phyloP scores from a whole-genome alignment of 2,113 vertebrate species.

The Limanda limanda region DNA sequence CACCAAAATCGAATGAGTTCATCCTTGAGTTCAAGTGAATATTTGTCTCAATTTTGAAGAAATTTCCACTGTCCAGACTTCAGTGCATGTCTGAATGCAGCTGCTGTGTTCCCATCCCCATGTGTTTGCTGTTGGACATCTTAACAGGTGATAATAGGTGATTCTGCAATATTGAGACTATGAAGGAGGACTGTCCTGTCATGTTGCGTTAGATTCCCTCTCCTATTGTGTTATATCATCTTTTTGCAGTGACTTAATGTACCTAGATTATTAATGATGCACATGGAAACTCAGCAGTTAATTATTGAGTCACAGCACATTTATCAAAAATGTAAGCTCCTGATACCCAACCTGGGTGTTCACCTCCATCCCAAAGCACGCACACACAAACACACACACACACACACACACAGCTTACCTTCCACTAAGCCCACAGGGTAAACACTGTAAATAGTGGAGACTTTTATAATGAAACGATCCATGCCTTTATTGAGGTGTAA shows the following conservation, averaged over 20 bases:
- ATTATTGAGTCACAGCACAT: background rate
- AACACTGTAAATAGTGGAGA: constrained; percentile 55
- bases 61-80: background rate
- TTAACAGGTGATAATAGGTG: too few relatives aligned
- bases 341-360: background rate
- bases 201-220: too few relatives aligned
- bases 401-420: background rate
- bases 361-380: too few relatives aligned
- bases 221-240: background rate
- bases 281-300: background rate
- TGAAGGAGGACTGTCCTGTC: too few relatives aligned
- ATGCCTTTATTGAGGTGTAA: constrained; percentile 55
- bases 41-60: too few relatives aligned
- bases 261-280: background rate
- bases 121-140: background rate
- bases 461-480: constrained; percentile 59
- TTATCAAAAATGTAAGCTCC: too few relatives aligned
- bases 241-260: background rate
- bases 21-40: too few relatives aligned
- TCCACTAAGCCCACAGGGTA: constrained; percentile 38
- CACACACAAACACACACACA: background rate
- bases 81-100: too few relatives aligned
- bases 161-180: too few relatives aligned
- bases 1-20: too few relatives aligned
- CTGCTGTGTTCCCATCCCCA: too few relatives aligned